These are phyloP conservation scores for Carabus problematicus DNA, from an alignment of 2,888 invertebrate genomes.

Conservation along the genomic window DNA sequence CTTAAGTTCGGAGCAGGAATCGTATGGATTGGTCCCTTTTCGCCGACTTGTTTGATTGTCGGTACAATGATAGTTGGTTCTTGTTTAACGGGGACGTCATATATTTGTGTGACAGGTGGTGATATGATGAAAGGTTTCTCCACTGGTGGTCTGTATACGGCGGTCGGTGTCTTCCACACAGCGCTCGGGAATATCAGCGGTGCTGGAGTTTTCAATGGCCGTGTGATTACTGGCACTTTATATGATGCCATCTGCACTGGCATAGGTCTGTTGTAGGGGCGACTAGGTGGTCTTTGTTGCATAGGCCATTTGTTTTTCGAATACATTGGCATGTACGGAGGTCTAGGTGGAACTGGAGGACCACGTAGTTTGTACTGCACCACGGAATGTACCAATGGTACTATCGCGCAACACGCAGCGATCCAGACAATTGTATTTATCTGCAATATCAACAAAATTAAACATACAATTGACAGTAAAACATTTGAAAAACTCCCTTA, in stretches of 20 bases:
- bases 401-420: constrained; percentile 21
- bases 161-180: constrained; percentile 39
- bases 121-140: constrained; percentile 52
- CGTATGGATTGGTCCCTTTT: constrained; percentile 81
- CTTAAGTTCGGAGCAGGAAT: constrained; percentile 86
- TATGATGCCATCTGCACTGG: constrained; percentile 49
- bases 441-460: neutral
- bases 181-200: constrained; percentile 46
- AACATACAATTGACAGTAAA: neutral
- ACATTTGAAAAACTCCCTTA: constrained; percentile 10
- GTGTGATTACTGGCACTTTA: constrained; percentile 43
- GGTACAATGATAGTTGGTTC: constrained; percentile 51
- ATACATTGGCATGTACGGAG: constrained; percentile 43
- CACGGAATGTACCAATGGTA: constrained; percentile 20
- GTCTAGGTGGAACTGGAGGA: constrained; percentile 51
- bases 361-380: constrained; percentile 54
- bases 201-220: constrained; percentile 44
- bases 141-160: constrained; percentile 40
- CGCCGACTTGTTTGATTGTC: constrained; percentile 56
- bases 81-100: constrained; percentile 48
- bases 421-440: constrained; percentile 18
- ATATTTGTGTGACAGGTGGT: constrained; percentile 55
- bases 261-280: constrained; percentile 46
- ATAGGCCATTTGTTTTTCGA: constrained; percentile 28
- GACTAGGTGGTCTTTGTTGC: constrained; percentile 22